Percentiles rank a stretch among this genome's conserved stretches.
These are phyloP conservation scores for Clusia tigrina DNA, from an alignment of 2,888 invertebrate species.

Conservation along the genomic window DNA sequence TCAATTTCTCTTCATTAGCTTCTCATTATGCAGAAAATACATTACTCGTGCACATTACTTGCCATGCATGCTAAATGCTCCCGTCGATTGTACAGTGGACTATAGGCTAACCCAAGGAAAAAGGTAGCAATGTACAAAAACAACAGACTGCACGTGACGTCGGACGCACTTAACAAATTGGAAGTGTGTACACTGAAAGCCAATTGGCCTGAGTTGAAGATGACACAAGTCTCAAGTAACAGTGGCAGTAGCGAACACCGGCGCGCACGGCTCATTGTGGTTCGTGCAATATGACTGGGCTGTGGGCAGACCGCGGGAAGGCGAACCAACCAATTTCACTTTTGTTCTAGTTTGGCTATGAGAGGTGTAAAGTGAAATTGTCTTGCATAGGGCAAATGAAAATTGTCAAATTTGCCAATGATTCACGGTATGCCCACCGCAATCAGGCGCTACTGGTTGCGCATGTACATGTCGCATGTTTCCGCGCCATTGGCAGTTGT, in stretches of 20 bases:
- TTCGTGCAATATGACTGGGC: too few relatives aligned
- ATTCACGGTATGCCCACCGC: background rate
- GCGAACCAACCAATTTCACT: too few relatives aligned
- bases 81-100: background rate
- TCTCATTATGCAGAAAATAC: constrained; percentile 17
- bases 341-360: constrained; percentile 58
- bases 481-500: constrained; percentile 39
- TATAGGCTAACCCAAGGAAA: background rate
- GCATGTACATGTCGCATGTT: background rate
- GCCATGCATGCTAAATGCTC: constrained; percentile 22
- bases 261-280: constrained; percentile 4
- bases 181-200: background rate
- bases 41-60: constrained; percentile 11
- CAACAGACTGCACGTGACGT: constrained; percentile 34
- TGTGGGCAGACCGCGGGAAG: too few relatives aligned
- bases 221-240: background rate
- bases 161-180: background rate
- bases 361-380: constrained; percentile 10
- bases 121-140: constrained; percentile 25
- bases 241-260: too few relatives aligned
- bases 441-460: background rate
- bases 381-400: background rate
- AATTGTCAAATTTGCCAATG: constrained; percentile 2
- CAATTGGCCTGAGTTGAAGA: constrained; percentile 6
- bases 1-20: constrained; percentile 29